phyloP scores from a whole-genome alignment of 2,888 invertebrate genomes.

The Chalcis sispes region DNA sequence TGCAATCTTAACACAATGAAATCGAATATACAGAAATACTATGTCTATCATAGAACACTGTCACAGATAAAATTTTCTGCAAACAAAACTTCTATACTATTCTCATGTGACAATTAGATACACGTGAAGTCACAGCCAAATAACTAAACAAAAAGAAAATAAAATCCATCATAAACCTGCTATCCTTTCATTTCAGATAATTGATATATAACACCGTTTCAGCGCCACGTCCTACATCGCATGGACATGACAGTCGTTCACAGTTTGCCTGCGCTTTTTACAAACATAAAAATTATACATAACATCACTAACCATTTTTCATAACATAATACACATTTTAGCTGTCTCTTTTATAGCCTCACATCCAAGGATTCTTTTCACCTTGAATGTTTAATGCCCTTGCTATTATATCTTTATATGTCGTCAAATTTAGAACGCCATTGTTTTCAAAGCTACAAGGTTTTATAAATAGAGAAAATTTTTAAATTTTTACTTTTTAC shows the following conservation, averaged over 20 bases:
- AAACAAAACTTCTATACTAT: constrained; percentile 7
- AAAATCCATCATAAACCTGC: constrained; percentile 10
- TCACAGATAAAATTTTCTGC: constrained; percentile 7
- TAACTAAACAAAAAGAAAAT: constrained; percentile 9
- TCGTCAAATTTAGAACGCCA: constrained; percentile 54
- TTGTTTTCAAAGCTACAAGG: constrained; percentile 60
- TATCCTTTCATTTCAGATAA: constrained; percentile 35
- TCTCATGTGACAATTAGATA: constrained; percentile 7
- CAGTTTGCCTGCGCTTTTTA: constrained; percentile 52
- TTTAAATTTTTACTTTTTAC: constrained; percentile 14
- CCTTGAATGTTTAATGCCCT: constrained; percentile 60
- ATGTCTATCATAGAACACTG: constrained; percentile 7
- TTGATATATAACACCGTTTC: constrained; percentile 36
- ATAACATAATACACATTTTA: constrained; percentile 44
- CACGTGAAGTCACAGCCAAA: constrained; percentile 29
- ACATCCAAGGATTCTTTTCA: constrained; percentile 55
- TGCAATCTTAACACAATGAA: constrained; percentile 2
- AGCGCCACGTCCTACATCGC: constrained; percentile 40
- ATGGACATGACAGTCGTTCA: constrained; percentile 42
- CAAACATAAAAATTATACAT: constrained; percentile 38
- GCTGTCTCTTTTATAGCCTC: constrained; percentile 29
- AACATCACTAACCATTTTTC: constrained; percentile 42
- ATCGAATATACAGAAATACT: constrained; percentile 12
- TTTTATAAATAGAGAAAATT: constrained; percentile 12
- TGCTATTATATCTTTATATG: constrained; percentile 59